Base-by-base conservation (phyloP, 2,888 invertebrate genomes). In the Dicycla oo region DNA sequence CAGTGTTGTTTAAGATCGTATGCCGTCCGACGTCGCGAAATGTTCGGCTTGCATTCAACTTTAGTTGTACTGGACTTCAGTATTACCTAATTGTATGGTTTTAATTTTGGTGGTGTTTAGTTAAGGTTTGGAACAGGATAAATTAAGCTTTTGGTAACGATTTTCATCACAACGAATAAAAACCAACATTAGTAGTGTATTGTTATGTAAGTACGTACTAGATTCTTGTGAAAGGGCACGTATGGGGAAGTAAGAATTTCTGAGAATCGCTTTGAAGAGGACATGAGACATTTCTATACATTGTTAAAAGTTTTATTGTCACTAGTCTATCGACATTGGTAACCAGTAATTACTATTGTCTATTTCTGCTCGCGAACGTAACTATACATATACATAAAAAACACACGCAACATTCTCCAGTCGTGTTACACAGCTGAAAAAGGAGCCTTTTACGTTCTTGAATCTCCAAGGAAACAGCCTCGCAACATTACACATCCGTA, bases 1-100 rank as follows among this genome's bases (percentile, higher is more conserved):
- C n/a, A n/a, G n/a, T n/a, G n/a, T 69, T 69, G 67, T 68, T 63
- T 70, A 67, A 75, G 78, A 75, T 69, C 64, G 66, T 77, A 57
- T 65, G 60, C 65, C 65, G 72, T 60, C 54, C 43, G 43, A 53
- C 60, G 34, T 51, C n/a, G 18, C 11, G 2, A 69, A 83, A 63
- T 80, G 67, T 71, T 61, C 49, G 49, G 47, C 57, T 73, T 81
- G 47, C 51, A 54, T 58, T 51, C 45, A 73, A 78, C 65, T 73
- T 66, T 15, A 43, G 43, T 43, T 47, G 49, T 66, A 63, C 47
- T 66, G 45, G 53, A 72, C 71, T 62, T 49, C 20, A 30, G 47
- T 49, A 18, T 7, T 20, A 45, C 20, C 18, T 53, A 66, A 63
- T 51, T 30, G 49, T 20, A 43, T 23, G 34, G 34, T 63, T 64